Base-by-base conservation (phyloP, 30 jellyfish, hydroid and myxozoan genomes). In the Hydra vulgaris region DNA sequence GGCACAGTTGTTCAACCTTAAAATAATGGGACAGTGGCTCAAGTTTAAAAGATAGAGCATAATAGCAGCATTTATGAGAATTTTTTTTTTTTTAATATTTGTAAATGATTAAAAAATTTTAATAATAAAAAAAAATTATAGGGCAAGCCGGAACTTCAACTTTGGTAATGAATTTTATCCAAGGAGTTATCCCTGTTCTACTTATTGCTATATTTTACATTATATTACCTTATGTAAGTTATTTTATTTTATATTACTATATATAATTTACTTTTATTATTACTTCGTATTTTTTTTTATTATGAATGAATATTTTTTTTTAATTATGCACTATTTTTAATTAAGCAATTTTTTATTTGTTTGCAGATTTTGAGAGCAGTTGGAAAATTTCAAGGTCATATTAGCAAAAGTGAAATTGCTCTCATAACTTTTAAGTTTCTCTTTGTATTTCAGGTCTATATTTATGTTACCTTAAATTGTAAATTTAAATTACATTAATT, bases 111-210 rank as follows among this genome's bases (percentile, higher is more conserved):
- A 5, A 40, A 40, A 40, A 40, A 40, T 40, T 3, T 40, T 40
- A n/a, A n/a, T n/a, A n/a, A n/a, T n/a, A n/a, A n/a, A n/a, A n/a
- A n/a, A n/a, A n/a, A n/a, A n/a, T 40, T 40, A 12, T 66, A 87
- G 95, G 81, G 74, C 84, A 79, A 19, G 67, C 82, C 26, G 95
- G 83, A 23, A 19, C 70, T 18, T 83, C 96, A 17, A 23, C 26
- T 26, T 23, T 88, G 16, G 74, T 86, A 5, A 76, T 54, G 24
- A 85, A 87, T 23, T 27, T 89, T 18, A 27, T 89, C n/a, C 95
- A 89, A 74, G 97, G 97, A 18, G 66, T 89, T 8, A 54, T 85
- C 17, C 97, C 97, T 17, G 95, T 85, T 20, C 53, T 56, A 12
- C 74, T 89, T 26, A 40, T 77, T 1, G 89, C 89, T 17, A 61